A percentile compares a stretch with the other conserved stretches of the same genome.
phyloP scores from a whole-genome alignment of 2,797 vertebrate species.

The Epinephelus awoara region DNA sequence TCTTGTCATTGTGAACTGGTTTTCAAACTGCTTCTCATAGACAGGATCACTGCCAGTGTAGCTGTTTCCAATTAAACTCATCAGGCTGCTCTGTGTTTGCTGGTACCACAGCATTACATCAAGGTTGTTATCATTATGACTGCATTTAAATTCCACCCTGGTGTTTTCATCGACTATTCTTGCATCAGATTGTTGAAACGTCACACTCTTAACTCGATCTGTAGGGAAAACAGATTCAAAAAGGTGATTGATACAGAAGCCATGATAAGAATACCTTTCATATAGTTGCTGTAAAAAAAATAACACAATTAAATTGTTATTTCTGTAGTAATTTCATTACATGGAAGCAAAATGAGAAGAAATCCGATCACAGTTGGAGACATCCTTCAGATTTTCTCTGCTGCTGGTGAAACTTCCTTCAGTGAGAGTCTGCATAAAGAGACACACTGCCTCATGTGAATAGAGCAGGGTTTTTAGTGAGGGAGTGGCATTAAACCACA shows the following conservation, averaged over 20 bases:
- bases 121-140: conserved; percentile 36
- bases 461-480: not conserved
- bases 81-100: conserved; percentile 25
- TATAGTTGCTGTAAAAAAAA: not conserved
- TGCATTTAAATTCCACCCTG: conserved; percentile 51
- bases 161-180: conserved; percentile 8
- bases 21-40: conserved; percentile 37
- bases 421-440: not conserved
- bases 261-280: fast-evolving
- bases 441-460: not conserved
- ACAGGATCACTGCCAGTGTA: not conserved
- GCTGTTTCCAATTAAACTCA: conserved; percentile 47
- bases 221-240: conserved; percentile 11
- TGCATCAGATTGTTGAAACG: conserved; percentile 40
- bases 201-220: conserved; percentile 44
- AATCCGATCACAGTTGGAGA: conserved; percentile 21
- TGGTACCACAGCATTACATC: conserved; percentile 74
- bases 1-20: conserved; percentile 56
- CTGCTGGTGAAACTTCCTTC: not conserved
- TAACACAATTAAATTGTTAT: not conserved
- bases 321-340: conserved; percentile 27
- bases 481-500: conserved; percentile 6
- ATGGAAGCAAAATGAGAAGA: conserved; percentile 46
- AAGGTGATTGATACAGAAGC: not conserved
- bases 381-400: conserved; percentile 21